Evolutionary conservation across 2,888 invertebrate genomes (phyloP), one percentile per base, ranked within the genome.

Genomic region (Itoplectis maculator): DNA sequence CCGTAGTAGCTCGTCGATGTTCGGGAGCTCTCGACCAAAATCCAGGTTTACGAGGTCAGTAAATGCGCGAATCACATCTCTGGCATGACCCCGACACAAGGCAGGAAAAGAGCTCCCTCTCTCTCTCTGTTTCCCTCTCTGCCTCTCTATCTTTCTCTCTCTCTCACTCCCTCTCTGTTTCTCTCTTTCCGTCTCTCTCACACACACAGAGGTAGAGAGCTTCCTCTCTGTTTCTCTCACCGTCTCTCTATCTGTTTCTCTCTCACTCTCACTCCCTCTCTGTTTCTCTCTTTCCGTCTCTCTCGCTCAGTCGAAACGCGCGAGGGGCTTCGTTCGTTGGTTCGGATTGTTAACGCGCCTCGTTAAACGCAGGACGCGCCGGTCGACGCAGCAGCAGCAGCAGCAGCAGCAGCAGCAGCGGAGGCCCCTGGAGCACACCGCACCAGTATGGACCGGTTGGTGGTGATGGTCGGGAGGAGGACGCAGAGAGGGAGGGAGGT

Each of bases 261-360:
- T 5, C 29, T 29, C 29, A 29, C 3, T 29, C 29, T 29, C 29
- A 3, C 29, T 29, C 29, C 29, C 29, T 29, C 29, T 29, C 29
- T 29, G 29, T 29, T 5, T 29, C 29, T 29, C 29, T 29, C 29
- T 29, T 5, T 29, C 29, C 5, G 29, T 29, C 29, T 29, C 29
- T 29, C n/a, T n/a, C n/a, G n/a, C n/a, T n/a, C n/a, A 15, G 29
- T 35, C 18, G 18, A 29, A 51, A n/a, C 37, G 20, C 40, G 37
- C 51, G 37, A 35, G 37, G 9, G n/a, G 15, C 37, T 72, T 42
- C 69, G 82, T 80, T n/a, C 82, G 76, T 79, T 69, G 76, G 74
- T 78, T 35, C 79, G 83, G 82, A 83, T 84, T 78, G 84, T 83
- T 84, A 84, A 84, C 81, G 82, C 83, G 84, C 80, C 83, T 86